phyloP scores from a whole-genome alignment of 1,140 invertebrate genomes.

The Ridgeia piscesae region DNA sequence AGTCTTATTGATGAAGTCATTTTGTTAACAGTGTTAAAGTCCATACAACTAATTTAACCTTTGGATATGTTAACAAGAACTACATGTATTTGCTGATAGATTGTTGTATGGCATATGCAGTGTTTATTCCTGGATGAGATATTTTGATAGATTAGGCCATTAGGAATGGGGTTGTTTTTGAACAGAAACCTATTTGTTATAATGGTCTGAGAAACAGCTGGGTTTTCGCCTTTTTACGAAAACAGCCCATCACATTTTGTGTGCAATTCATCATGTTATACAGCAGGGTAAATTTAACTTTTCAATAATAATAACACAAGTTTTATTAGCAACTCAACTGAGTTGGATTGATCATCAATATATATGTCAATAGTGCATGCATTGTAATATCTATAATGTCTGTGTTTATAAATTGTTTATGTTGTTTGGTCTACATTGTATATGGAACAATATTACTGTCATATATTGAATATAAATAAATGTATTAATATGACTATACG shows the following conservation, averaged over 20 bases:
- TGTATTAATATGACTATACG: background rate
- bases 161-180: background rate
- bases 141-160: background rate
- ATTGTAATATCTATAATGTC: too few relatives aligned
- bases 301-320: too few relatives aligned
- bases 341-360: too few relatives aligned
- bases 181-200: background rate
- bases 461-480: background rate
- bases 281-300: background rate
- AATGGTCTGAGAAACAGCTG: background rate
- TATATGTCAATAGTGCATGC: background rate
- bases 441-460: background rate
- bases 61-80: too few relatives aligned
- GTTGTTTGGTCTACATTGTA: background rate
- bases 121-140: background rate
- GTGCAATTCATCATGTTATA: background rate
- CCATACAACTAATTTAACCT: too few relatives aligned
- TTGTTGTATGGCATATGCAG: too few relatives aligned
- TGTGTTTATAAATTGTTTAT: background rate
- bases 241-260: background rate
- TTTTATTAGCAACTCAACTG: too few relatives aligned
- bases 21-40: too few relatives aligned
- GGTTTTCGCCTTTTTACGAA: background rate
- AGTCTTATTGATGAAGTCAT: too few relatives aligned
- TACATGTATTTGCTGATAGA: too few relatives aligned